A percentile compares a stretch with the other conserved stretches of the same genome.
phyloP scores from a whole-genome alignment of 2,113 vertebrate species.

The Pardalotus punctatus region DNA sequence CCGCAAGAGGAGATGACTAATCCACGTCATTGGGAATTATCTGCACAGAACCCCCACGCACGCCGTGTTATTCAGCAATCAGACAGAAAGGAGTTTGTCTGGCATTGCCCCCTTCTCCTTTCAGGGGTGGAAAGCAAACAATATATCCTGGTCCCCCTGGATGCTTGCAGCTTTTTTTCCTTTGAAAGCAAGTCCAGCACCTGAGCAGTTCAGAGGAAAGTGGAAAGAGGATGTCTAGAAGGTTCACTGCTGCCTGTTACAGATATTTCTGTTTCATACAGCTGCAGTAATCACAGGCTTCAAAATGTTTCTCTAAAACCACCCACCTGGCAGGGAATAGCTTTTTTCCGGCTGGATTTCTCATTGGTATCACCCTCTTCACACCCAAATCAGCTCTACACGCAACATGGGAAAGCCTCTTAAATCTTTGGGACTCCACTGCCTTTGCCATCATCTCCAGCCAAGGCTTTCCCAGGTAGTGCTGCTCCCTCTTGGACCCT shows the following conservation, averaged over 20 bases:
- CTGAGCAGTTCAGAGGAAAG: not conserved
- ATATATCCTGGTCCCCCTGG: not conserved
- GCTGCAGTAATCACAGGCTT: not conserved
- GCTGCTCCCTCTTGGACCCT: not conserved
- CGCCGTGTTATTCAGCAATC: not conserved
- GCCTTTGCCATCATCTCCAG: not conserved
- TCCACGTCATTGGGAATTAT: slow-evolving; percentile 1
- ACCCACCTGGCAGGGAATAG: not conserved
- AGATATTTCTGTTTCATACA: not conserved
- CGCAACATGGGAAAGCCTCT: not conserved
- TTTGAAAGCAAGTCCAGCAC: not conserved
- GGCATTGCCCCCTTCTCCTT: not conserved
- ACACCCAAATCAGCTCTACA: not conserved
- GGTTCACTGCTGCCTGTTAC: not conserved
- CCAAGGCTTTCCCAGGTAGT: not conserved
- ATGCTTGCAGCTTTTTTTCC: not conserved
- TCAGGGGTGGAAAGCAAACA: not conserved
- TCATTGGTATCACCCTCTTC: not conserved
- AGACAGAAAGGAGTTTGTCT: not conserved
- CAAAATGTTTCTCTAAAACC: not conserved
- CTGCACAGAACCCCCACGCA: slow-evolving; percentile 27
- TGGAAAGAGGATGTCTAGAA: not conserved
- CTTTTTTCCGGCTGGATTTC: not conserved
- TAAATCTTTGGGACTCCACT: not conserved
- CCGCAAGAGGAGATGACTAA: slow-evolving; percentile 54